phyloP scores from a whole-genome alignment of 1,140 invertebrate species.

The Euura lappo region DNA sequence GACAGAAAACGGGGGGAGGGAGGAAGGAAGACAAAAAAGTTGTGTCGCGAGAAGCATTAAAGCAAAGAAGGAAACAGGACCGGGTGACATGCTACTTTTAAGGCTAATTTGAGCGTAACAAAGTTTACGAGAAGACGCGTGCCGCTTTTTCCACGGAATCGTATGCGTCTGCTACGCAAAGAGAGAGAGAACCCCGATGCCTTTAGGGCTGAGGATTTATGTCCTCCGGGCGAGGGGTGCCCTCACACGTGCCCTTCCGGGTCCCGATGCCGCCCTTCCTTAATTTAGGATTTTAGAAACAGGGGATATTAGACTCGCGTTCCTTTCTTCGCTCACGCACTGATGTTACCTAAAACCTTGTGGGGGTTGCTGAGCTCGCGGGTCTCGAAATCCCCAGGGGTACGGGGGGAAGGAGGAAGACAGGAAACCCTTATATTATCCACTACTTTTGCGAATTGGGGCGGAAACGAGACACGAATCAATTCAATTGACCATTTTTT shows the following conservation, averaged over 20 bases:
- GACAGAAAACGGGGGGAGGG: not conserved
- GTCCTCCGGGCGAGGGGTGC: not conserved
- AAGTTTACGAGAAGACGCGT: not conserved
- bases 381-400: too few species aligned
- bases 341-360: too few species aligned
- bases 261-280: not conserved
- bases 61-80: too few species aligned
- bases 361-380: too few species aligned
- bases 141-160: not conserved
- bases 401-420: too few species aligned
- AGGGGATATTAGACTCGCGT: not conserved
- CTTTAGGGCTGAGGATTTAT: not conserved
- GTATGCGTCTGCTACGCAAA: not conserved
- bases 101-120: constrained; percentile 1
- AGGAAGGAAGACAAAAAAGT: too few species aligned
- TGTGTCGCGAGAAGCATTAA: too few species aligned
- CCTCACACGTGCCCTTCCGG: not conserved
- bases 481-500: too few species aligned
- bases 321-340: too few species aligned
- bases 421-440: too few species aligned
- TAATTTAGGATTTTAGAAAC: constrained; percentile 2
- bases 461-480: too few species aligned
- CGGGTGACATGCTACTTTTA: not conserved
- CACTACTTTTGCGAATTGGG: too few species aligned
- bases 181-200: not conserved